Conservation (phyloP, 2,888 invertebrate species). For the Bellardia bayeri region DNA sequence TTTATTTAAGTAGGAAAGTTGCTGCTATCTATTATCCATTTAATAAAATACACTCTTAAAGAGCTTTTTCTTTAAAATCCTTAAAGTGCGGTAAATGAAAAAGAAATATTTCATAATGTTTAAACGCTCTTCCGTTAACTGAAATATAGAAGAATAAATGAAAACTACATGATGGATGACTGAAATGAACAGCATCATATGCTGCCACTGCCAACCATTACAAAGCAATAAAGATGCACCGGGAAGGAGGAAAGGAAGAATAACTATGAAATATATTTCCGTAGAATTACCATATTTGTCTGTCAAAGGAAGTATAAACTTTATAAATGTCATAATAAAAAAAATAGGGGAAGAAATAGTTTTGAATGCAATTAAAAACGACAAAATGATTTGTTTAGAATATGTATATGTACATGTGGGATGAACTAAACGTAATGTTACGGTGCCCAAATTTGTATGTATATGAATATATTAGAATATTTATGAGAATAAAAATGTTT, state of each 20-base stretch:
- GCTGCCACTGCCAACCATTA: neutral
- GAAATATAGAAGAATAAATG: neutral
- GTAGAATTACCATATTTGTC: conserved; percentile 5
- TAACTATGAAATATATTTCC: neutral
- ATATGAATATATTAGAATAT: too few species aligned
- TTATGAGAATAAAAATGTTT: too few species aligned
- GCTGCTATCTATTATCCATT: too few species aligned
- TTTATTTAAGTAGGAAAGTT: too few species aligned
- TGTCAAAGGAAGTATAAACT: neutral
- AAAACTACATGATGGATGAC: conserved; percentile 8
- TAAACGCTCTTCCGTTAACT: neutral
- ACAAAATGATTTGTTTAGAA: too few species aligned
- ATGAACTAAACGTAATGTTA: too few species aligned
- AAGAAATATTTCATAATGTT: neutral
- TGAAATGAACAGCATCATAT: neutral
- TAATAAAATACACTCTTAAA: too few species aligned
- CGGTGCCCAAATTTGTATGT: too few species aligned
- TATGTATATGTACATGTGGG: too few species aligned
- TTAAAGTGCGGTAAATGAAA: neutral
- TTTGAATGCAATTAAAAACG: too few species aligned
- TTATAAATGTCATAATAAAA: neutral
- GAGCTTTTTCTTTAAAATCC: too few species aligned
- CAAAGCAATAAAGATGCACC: neutral
- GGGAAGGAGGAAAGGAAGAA: neutral
- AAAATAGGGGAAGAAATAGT: too few species aligned